Evolutionary conservation across 2,888 invertebrate species (phyloP), one percentile per base, ranked within the genome.

Genomic region (Dioctria rufipes): DNA sequence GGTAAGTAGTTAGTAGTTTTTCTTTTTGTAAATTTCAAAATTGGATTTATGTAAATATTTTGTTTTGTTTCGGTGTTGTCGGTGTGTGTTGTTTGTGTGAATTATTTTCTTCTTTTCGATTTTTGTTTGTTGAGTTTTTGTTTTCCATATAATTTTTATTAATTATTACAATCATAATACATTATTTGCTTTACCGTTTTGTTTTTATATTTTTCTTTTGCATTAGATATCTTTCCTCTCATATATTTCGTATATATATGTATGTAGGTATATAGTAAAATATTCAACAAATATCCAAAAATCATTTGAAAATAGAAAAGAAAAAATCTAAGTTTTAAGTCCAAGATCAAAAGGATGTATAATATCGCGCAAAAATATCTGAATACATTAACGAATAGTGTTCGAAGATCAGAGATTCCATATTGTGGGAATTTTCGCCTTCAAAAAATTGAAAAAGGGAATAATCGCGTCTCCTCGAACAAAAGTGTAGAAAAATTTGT

Each of bases 281-380:
- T 79, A 79, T 67, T 79, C 78, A 79, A 79, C 78, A 79, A 79
- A 79, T 79, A 79, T 79, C 25, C 78, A 67, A 67, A 79, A 79
- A 67, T 79, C 40, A 13, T 46, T 67, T 67, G 43, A 67, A 43
- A 78, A 78, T 78, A 79, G 49, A 49, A 79, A 67, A 79, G n/a
- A 79, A 79, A 58, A 79, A 63, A 43, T 13, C 42, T 49, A 46
- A 77, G 42, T 9, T n/a, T n/a, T 63, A 61, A 61, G 46, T 9
- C 61, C 42, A 46, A 13, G 42, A 25, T 25, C 25, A 2, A 25
- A 25, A 25, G 25, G 25, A 25, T 25, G 0, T 25, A 25, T 25
- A 25, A 25, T 25, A 25, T 25, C 2, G 25, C 25, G 25, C 25
- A 25, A 25, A 25, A 25, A 25, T 25, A 25, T 25, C 25, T 25